Base-by-base conservation (phyloP, 2,113 vertebrate genomes). In the Bubo blakistoni region DNA sequence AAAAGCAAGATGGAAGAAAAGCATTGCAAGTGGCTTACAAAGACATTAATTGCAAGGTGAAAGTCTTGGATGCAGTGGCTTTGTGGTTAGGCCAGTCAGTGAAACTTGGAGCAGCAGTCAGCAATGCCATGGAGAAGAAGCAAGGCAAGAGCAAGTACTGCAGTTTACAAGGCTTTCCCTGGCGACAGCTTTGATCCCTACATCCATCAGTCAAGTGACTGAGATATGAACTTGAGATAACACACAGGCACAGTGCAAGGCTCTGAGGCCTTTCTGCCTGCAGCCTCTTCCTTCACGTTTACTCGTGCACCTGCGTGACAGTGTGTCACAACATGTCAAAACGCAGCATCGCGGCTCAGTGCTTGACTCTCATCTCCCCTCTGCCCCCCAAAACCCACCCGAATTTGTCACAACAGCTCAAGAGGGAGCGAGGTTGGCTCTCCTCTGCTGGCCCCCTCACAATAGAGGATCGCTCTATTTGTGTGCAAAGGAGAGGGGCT, bases 401-500 rank as follows among this genome's bases (percentile, higher is more conserved):
- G 1, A 24, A 32, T 11, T 73, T n/a, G 62, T 80, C 86, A 89
- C 78, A 82, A 76, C 17, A 22, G 83, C 81, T 88, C 62, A 22
- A 58, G 85, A 51, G 58, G 89, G 66, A 91, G 88, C 0, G 8
- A 94, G 77, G 76, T 79, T 13, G 4, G 34, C 69, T 93, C 81
- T 96, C 62, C 86, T 67, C 51, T 0, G 14, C 58, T 34, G 36
- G 94, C 52, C 89, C 87, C 83, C 81, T 94, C 69, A 94, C 93
- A 93, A 94, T 83, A 89, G 92, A 96, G 82, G 77, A 62, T 76
- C 21, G 42, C 87, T 91, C 88, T 86, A 91, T 95, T 95, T 88
- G 86, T 95, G 94, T 91, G 95, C 61, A 83, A 96, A 84, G 81
- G 74, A 94, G 96, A 92, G 81, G 69, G 72, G 86, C 93, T 88